phyloP scores from a whole-genome alignment of 2,797 vertebrate species.

The Erethizon dorsatum region DNA sequence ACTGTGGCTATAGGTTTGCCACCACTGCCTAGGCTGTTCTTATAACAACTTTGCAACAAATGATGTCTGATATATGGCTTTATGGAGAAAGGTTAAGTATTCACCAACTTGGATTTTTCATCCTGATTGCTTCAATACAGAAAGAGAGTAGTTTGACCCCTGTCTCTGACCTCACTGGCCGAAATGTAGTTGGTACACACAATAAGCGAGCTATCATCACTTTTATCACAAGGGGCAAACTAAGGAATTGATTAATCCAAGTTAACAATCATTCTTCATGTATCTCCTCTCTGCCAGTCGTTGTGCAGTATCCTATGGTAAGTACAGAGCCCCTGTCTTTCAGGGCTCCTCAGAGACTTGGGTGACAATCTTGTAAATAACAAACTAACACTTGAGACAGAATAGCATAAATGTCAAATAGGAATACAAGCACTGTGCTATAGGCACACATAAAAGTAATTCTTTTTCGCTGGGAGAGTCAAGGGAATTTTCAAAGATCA shows the following conservation, averaged over 20 bases:
- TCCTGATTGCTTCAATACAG: not conserved
- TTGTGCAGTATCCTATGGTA: not conserved
- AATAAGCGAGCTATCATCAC: constrained; percentile 51
- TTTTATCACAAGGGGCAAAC: constrained; percentile 25
- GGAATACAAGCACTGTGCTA: not conserved
- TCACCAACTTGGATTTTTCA: constrained; percentile 52
- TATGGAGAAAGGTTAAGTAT: constrained; percentile 55
- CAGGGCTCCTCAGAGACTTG: not conserved
- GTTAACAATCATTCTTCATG: not conserved
- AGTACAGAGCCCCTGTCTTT: constrained; percentile 29
- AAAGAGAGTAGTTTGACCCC: not conserved
- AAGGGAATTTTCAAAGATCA: constrained; percentile 39
- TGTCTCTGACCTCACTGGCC: not conserved
- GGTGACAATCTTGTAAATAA: constrained; percentile 50
- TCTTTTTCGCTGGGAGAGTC: constrained; percentile 8
- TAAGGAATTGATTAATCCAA: constrained; percentile 28
- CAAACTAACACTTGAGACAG: constrained; percentile 39
- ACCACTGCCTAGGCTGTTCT: not conserved
- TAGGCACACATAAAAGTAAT: constrained; percentile 14
- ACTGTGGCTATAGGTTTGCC: not conserved
- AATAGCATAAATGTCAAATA: constrained; percentile 54
- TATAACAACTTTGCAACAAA: constrained; percentile 68
- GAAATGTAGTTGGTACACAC: constrained; percentile 6
- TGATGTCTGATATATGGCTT: constrained; percentile 7
- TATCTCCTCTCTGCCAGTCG: not conserved